Base-by-base conservation (phyloP, 2,113 vertebrate genomes). In the Lampris incognitus region DNA sequence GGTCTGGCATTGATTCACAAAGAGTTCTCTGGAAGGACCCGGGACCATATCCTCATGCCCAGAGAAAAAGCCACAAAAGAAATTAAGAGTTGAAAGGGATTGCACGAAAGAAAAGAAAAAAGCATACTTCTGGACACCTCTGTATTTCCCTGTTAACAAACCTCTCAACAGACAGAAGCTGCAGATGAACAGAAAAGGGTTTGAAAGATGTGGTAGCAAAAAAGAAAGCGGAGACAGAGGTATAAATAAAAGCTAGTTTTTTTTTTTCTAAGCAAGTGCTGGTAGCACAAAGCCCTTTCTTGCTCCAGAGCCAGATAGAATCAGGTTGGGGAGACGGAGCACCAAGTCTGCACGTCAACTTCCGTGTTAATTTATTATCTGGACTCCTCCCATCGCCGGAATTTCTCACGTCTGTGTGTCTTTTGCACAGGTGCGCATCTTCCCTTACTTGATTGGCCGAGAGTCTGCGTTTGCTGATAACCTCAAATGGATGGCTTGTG, bases 401-500 rank as follows among this genome's bases (percentile, higher is more conserved):
- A 67, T 51, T 66, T 59, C 63, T 67, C 51, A 64, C 79, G 68
- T 83, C 71, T 69, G 11, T 49, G 73, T 87, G 52, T 82, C 48
- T 87, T 91, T 70, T 89, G 83, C 92, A 73, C 90, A 99, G 98
- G 97, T 99, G 72, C 96, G 98, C 41, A 97, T 99, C 88, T 99
- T 99, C 85, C 97, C 98, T 0, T 99, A 99, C 92, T 92, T 99
- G 92, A 99, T 99, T 90, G 98, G 98, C 88, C 96, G 98, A 84
- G 98, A 99, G 91, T 96, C 96, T 82, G 97, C 97, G 0, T 99
- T 99, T 91, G 97, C 98, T 74, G 97, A 99, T 93, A 99, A 99
- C 83, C 93, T 99, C 67, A 99, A 99, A 92, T 99, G 98, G 98
- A 99, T 99, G 97, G 98, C 98, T 8, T 99, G 98, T 86, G 97